Evolutionary conservation across 1,140 invertebrate genomes (phyloP).

Genomic region (Ganaspis sp.): DNA sequence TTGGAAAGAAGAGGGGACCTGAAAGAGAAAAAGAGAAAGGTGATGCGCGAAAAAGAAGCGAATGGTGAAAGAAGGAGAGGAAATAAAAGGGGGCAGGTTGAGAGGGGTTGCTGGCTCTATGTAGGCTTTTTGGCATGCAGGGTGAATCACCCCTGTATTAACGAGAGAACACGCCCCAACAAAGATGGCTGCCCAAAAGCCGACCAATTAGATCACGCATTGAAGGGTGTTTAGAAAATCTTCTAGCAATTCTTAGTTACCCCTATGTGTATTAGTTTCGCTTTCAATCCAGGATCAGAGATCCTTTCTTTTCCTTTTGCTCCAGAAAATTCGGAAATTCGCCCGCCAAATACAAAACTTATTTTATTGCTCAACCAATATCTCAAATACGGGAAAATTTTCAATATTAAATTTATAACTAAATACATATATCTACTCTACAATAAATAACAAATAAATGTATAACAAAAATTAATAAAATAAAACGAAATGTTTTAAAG

Average conservation of each 20-base stretch:
- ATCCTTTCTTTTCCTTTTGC: slow-evolving; percentile 36
- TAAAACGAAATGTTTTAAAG: no score
- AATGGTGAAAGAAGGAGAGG: slow-evolving; percentile 41
- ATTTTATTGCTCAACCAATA: slow-evolving; percentile 19
- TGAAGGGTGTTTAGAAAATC: slow-evolving; percentile 61
- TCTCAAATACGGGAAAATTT: not conserved
- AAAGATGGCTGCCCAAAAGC: slow-evolving; percentile 69
- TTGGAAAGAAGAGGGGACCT: slow-evolving; percentile 34
- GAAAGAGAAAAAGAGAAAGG: slow-evolving; percentile 41
- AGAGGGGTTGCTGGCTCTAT: slow-evolving; percentile 50
- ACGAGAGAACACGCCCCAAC: slow-evolving; percentile 69
- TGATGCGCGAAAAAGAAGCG: slow-evolving; percentile 16
- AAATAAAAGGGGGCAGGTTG: slow-evolving; percentile 42
- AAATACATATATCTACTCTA: no score
- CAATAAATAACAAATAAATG: no score
- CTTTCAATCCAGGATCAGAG: slow-evolving; percentile 33
- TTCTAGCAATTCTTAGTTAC: slow-evolving; percentile 57
- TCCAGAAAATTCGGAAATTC: slow-evolving; percentile 38
- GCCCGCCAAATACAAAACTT: slow-evolving; percentile 34
- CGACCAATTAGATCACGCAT: slow-evolving; percentile 67
- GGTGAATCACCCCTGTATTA: slow-evolving; percentile 73
- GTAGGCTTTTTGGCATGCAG: slow-evolving; percentile 63
- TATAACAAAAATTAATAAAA: no score
- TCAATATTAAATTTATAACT: not conserved
- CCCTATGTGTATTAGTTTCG: slow-evolving; percentile 42